phyloP scores from a whole-genome alignment of 2,797 vertebrate species.

The Premnoplex brunnescens region DNA sequence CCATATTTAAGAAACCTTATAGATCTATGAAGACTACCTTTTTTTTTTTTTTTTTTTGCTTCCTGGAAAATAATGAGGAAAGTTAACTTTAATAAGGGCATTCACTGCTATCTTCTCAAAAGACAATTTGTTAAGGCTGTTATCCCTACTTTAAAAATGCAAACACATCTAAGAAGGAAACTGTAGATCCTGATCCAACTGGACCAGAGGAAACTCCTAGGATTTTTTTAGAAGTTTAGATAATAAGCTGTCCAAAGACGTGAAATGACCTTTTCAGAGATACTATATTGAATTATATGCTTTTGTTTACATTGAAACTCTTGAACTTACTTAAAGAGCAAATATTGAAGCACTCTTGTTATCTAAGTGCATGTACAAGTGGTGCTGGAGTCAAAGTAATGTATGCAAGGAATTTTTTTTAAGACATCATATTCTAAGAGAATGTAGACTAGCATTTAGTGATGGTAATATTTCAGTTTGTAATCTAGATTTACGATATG shows the following conservation, averaged over 20 bases:
- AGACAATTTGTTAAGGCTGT: background rate
- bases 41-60: background rate
- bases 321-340: background rate
- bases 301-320: background rate
- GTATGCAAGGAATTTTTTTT: background rate
- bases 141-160: background rate
- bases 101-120: background rate
- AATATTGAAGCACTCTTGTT: background rate
- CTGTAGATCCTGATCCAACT: background rate
- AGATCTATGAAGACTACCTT: background rate
- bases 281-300: background rate
- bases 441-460: background rate
- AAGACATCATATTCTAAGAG: background rate
- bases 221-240: background rate
- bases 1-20: background rate
- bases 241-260: background rate
- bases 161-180: background rate
- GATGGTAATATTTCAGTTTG: background rate
- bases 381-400: background rate
- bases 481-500: background rate
- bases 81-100: background rate
- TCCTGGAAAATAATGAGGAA: background rate
- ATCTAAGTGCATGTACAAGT: background rate
- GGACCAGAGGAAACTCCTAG: background rate
- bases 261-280: background rate